Evolutionary conservation across 2,113 vertebrate species (phyloP).

Genomic region (Pomatostomus ruficeps): DNA sequence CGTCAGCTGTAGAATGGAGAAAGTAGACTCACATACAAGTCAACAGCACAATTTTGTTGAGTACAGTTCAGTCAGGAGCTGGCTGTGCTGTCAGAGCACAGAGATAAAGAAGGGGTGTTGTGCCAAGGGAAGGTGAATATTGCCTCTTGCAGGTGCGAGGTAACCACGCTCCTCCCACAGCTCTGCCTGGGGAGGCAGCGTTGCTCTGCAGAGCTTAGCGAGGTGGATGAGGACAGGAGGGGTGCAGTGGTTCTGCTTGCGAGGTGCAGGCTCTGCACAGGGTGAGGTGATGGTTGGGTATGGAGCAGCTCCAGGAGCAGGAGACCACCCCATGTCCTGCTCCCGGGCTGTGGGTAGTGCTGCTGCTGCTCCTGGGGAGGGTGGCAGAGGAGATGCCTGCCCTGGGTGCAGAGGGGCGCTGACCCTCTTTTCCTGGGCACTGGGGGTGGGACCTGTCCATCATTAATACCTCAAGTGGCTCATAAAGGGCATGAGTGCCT

Average conservation of each 20-base stretch:
- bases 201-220: fast-evolving
- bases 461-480: neutral
- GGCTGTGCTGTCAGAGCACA: neutral
- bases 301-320: neutral
- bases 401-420: neutral
- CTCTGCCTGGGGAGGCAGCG: neutral
- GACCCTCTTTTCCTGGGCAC: neutral
- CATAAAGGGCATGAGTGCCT: neutral
- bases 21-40: neutral
- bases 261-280: neutral
- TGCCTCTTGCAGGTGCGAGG: neutral
- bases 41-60: neutral
- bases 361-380: neutral
- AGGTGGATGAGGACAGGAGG: neutral
- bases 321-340: neutral
- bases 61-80: neutral
- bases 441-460: neutral
- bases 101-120: neutral
- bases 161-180: neutral
- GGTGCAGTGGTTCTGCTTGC: neutral
- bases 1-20: neutral
- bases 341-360: neutral
- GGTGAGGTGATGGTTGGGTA: neutral
- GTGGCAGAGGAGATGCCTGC: neutral
- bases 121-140: neutral